Base-by-base conservation (phyloP, 2,797 vertebrate species). In the Chrysocyon brachyurus region DNA sequence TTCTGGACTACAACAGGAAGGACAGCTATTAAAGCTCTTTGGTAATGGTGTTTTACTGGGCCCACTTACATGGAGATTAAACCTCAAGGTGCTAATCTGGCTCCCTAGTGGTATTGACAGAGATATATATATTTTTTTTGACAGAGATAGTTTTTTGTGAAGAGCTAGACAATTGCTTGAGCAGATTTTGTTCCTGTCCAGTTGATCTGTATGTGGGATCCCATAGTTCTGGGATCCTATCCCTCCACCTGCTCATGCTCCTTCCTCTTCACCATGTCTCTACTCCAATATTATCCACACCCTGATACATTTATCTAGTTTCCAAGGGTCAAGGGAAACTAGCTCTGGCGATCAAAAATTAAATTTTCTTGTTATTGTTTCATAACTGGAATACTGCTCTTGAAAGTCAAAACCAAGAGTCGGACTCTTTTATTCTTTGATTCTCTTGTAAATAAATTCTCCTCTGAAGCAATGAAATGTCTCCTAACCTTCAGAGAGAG, bases 401-500 rank as follows among this genome's bases (percentile, higher is more conserved):
- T 59, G 24, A 66, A 90, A 94, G 88, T 22, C 86, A 89, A 72
- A 68, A 2, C 7, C 3, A 59, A 52, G 28, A 16, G 33, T 56
- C 33, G 33, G 21, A 91, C 12, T 33, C 28, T 73, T 86, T 61
- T 33, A 87, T 77, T 78, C 22, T 57, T 1, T 31, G 6, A 14
- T 89, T 93, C 52, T 86, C 52, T 78, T 63, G 9, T 46, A 70
- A 75, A 90, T 63, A 57, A 97, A 17, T 46, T 8, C 15, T 94
- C 17, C 66, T 87, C 10, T n/a, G 36, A 93, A 56, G 2, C 63
- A 70, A 66, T 91, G 54, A 79, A 72, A 78, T 93, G 4, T 40
- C 22, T 87, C 40, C 12, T 70, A 54, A 56, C 0, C 9, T 85
- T 77, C 26, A 52, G 28, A 77, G 31, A 49, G 46, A 8, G 46